Evolutionary conservation across 30 jellyfish, hydroid and myxozoan species (phyloP), one percentile per base, ranked within the genome.

Genomic region (Nemopilema nomurai): DNA sequence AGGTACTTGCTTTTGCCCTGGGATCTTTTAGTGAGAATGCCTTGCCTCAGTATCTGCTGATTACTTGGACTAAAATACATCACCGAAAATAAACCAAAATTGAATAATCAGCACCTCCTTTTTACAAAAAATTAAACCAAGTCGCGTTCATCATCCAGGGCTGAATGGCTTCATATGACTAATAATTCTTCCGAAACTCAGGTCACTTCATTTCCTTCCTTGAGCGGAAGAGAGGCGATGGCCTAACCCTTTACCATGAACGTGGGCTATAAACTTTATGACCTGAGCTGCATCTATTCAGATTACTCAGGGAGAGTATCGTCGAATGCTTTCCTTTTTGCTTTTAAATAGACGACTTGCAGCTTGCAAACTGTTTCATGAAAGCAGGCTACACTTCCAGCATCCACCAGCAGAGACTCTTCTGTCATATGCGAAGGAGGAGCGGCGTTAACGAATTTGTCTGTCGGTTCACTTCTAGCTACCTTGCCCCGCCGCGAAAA

Each of bases 41-140:
- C 97, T 73, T 93, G 93, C 52, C 88, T 93, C 75, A 93, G 73
- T 19, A 88, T 75, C 66, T 93, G 97, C 24, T 87, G 87, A 30
- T 88, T 74, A 63, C 83, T 88, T 16, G 84, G 87, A 71, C 84
- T 28, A 49, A 88, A 88, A 74, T 88, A 88, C 96, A 88, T 88
- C 13, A 20, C 79, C 28, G 26, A 74, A 74, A 16, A 32, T 74
- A 31, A 18, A 0, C 24, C 53, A 25, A 0, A 21, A 27, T 18
- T 30, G 28, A 66, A 66, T 21, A 6, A 6, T 41, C 57, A 41
- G 57, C 6, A 41, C 57, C 57, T 3, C 57, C 13, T 41, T 41
- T 13, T 41, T 41, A 13, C 13, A 13, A 6, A 41, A 41, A 13
- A 41, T 41, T 41, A 3, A 41, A 41, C 57, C 57, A 41, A 41